These are phyloP conservation scores for Meloe dianella DNA, from an alignment of 2,888 invertebrate species.

Conservation along the genomic window DNA sequence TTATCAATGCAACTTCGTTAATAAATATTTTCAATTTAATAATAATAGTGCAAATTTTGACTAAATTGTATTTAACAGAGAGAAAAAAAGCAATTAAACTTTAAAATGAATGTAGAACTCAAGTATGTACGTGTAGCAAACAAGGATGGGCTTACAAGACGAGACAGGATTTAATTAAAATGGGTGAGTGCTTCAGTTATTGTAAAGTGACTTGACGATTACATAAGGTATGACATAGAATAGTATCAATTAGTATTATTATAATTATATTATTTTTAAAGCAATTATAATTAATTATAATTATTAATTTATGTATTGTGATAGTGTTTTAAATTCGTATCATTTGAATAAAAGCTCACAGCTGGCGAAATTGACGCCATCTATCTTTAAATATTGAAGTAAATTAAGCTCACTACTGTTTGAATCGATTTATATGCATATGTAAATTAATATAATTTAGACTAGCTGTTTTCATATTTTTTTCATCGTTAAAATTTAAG, in stretches of 20 bases:
- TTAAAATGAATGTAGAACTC: constrained; percentile 22
- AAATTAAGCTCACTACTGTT: too few relatives aligned
- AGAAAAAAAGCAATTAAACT: constrained; percentile 5
- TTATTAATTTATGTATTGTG: not conserved
- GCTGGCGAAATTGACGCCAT: too few relatives aligned
- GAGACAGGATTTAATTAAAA: constrained; percentile 34
- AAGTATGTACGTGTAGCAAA: constrained; percentile 32
- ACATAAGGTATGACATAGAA: constrained; percentile 19
- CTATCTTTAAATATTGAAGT: too few relatives aligned
- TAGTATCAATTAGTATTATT: not conserved
- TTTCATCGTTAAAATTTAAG: too few relatives aligned
- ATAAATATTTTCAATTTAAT: not conserved
- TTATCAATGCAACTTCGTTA: not conserved
- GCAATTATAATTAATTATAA: not conserved
- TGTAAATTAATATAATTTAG: too few relatives aligned
- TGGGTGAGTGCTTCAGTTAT: constrained; percentile 32
- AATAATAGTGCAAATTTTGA: not conserved
- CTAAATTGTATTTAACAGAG: not conserved
- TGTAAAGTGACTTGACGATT: constrained; percentile 24
- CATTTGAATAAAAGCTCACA: too few relatives aligned
- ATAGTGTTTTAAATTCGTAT: too few relatives aligned
- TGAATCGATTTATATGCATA: too few relatives aligned
- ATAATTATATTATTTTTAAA: not conserved
- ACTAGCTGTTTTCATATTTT: too few relatives aligned
- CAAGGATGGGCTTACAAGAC: constrained; percentile 26